These are phyloP conservation scores for Stichopus horrens DNA, from an alignment of 53 echinoderm and acorn worm species.

Conservation along the genomic window DNA sequence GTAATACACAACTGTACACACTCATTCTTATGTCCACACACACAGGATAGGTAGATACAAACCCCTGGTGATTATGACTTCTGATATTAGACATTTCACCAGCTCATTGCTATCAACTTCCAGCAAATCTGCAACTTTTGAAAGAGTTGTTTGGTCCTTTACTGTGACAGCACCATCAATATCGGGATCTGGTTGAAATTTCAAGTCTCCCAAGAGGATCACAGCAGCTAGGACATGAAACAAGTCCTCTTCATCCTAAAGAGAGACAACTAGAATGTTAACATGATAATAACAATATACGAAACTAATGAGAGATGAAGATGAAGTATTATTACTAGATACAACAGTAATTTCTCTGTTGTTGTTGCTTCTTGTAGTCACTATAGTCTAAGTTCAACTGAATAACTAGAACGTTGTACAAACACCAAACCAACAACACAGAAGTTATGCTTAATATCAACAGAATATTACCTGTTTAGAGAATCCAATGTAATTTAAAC, in stretches of 20 bases:
- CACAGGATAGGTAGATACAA: neutral
- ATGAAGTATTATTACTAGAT: too few relatives aligned
- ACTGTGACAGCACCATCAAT: slow-evolving; percentile 73
- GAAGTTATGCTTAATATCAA: too few relatives aligned
- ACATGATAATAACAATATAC: neutral
- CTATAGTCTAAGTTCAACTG: too few relatives aligned
- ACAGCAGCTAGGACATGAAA: slow-evolving; percentile 74
- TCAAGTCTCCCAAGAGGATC: slow-evolving; percentile 80
- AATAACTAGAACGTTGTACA: too few relatives aligned
- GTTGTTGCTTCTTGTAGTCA: too few relatives aligned
- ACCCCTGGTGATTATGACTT: slow-evolving; percentile 91
- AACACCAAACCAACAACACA: too few relatives aligned
- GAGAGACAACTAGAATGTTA: neutral
- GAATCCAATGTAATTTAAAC: slow-evolving; percentile 82
- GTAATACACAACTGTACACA: too few relatives aligned
- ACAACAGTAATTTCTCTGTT: too few relatives aligned
- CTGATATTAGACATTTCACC: slow-evolving; percentile 77
- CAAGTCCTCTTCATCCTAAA: slow-evolving; percentile 84
- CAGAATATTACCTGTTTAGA: slow-evolving; percentile 74
- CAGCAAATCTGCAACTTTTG: slow-evolving; percentile 73
- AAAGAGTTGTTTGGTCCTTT: slow-evolving; percentile 51
- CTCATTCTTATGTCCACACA: too few relatives aligned
- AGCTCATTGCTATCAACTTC: slow-evolving; percentile 88
- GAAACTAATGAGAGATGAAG: too few relatives aligned
- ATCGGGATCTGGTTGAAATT: slow-evolving; percentile 60